Conservation (phyloP, 2,797 vertebrate genomes). For the Lepilemur septentrionalis region DNA sequence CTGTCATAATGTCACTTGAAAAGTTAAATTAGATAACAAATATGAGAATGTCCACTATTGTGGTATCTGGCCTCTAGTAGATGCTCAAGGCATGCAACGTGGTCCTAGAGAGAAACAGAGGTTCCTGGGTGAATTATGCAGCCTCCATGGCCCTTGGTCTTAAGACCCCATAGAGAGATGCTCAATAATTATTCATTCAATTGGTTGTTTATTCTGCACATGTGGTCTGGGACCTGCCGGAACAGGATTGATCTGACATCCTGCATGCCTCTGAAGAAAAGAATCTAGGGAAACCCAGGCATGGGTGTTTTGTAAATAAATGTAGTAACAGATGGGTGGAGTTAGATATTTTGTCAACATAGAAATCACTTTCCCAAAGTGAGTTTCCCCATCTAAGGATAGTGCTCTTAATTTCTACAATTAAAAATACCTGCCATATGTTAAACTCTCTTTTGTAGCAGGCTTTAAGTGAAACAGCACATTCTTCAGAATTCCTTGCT, state of each 20-base stretch:
- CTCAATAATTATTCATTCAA: not conserved
- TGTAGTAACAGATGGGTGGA: constrained; percentile 65
- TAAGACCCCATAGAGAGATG: not conserved
- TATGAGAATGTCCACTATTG: not conserved
- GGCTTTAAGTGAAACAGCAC: not conserved
- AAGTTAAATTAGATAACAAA: not conserved
- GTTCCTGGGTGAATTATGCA: not conserved
- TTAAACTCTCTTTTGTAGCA: constrained; percentile 51
- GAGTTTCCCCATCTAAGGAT: constrained; percentile 58
- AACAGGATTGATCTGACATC: not conserved
- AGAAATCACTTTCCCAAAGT: constrained; percentile 66
- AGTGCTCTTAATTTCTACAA: constrained; percentile 55
- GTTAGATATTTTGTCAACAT: constrained; percentile 74
- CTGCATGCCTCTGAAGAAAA: not conserved
- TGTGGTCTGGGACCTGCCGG: not conserved
- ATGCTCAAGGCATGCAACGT: rapidly evolving
- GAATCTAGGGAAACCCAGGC: not conserved
- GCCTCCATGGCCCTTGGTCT: not conserved
- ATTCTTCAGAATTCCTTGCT: not conserved
- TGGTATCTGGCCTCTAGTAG: not conserved
- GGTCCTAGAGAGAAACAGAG: not conserved
- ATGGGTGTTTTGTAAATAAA: constrained; percentile 46
- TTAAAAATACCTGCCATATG: constrained; percentile 77
- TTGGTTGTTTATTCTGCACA: not conserved
- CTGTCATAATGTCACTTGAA: not conserved